Evolutionary conservation across 1,140 invertebrate genomes (phyloP), one percentile per base, ranked within the genome.

Genomic region (Leptinotarsa undecemlineata): DNA sequence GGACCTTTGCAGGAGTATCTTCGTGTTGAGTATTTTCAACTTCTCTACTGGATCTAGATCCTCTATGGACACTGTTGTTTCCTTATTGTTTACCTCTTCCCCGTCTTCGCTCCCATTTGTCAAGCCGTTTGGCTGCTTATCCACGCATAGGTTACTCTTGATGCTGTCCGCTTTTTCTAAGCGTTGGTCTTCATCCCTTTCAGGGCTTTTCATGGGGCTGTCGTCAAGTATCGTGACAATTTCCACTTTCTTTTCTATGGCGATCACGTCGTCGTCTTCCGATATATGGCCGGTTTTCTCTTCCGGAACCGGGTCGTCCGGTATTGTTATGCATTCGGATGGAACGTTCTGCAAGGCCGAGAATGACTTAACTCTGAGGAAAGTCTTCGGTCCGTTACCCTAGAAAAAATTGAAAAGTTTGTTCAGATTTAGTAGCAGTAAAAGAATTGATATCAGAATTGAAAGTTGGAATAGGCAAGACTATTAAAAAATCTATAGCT

Each of bases 241-340:
- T 19, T 57, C 51, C 17, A 57, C 51, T 57, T 15, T 15, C 17
- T 73, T 67, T 48, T 73, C 71, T 21, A 47, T 15, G 13, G n/a
- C 42, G 5, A 14, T 69, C 14, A 68, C 72, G 21, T 74, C 66
- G 23, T 73, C 71, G 63, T 23, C 42, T 17, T 62, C 42, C 33
- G 5, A 17, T 48, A 17, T 48, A 19, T 51, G 19, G 14, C 51
- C 21, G 15, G 20, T 13, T 4, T 70, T 42, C 33, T 11, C 17
- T n/a, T 48, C 33, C 26, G 14, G 4, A 48, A 68, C 63, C 48
- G 75, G 72, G 73, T 83, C 82, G 74, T 83, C 82, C 2, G 81
- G 82, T 64, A 83, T 82, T 13, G 80, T 82, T 48, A 83, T 83
- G 72, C 81, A 82, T 61, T 82, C 79, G 1, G 82, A 78, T 21